Evolutionary conservation across 2,113 vertebrate species (phyloP).

Genomic region (Labrus mixtus): DNA sequence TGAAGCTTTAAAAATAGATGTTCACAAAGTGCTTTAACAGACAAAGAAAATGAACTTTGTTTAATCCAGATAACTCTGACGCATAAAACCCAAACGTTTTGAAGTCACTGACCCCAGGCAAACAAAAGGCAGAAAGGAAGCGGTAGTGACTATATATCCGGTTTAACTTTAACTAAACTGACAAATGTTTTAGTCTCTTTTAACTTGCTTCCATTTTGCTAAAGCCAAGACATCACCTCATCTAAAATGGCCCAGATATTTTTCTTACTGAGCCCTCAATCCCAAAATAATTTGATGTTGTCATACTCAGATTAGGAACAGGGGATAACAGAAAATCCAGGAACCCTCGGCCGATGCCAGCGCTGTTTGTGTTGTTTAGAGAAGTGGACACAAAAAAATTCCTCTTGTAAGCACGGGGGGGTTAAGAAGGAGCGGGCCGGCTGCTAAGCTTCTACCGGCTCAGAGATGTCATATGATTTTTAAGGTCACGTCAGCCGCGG

Average conservation of each 20-base stretch:
- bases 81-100: no score
- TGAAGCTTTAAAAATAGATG: no score
- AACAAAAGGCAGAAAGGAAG: background rate
- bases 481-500: conserved; percentile 17
- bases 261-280: conserved; percentile 64
- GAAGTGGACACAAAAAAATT: conserved; percentile 54
- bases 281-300: conserved; percentile 77
- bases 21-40: no score
- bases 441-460: conserved; percentile 40
- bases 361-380: conserved; percentile 72
- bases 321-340: conserved; percentile 74
- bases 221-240: conserved; percentile 14
- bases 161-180: background rate
- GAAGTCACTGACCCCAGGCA: no score
- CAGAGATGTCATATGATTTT: conserved; percentile 37
- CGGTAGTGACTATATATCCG: background rate
- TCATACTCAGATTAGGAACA: conserved; percentile 72
- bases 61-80: no score
- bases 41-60: no score
- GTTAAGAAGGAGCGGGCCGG: conserved; percentile 60
- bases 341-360: conserved; percentile 58
- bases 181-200: background rate
- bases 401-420: conserved; percentile 48
- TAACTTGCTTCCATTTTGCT: background rate
- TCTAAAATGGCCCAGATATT: conserved; percentile 70